Conservation (phyloP, 64 coral and sea anemone genomes). For the Porites australiensis region DNA sequence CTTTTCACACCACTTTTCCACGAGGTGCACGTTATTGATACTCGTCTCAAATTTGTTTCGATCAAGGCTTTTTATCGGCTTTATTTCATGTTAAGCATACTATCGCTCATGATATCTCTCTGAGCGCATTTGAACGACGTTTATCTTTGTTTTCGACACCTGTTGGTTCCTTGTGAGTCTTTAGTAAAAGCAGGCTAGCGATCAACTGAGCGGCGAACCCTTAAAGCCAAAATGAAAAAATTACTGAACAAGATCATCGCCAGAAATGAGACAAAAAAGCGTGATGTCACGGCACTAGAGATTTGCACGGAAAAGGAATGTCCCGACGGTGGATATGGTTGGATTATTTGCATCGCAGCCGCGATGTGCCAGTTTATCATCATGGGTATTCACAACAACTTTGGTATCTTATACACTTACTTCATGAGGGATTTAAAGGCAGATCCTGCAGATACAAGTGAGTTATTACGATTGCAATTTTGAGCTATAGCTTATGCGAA, state of each 20-base stretch:
- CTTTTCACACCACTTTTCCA: no score
- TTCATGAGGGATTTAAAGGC: slow-evolving; percentile 36
- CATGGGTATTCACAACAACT: slow-evolving; percentile 59
- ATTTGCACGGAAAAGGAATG: background rate
- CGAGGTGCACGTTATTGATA: no score
- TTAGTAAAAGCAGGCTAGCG: no score
- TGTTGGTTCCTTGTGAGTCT: no score
- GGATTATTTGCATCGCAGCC: slow-evolving; percentile 36
- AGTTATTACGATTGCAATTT: background rate
- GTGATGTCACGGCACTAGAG: background rate
- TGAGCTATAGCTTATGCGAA: no score
- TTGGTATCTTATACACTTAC: slow-evolving; percentile 46
- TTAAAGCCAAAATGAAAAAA: background rate
- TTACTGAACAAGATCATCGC: background rate
- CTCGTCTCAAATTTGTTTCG: no score
- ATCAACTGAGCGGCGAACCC: no score
- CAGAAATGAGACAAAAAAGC: background rate
- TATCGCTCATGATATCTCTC: no score
- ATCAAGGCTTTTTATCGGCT: no score
- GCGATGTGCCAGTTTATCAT: slow-evolving; percentile 43
- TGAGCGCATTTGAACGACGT: no score
- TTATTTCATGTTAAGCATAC: no score
- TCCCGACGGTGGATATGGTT: slow-evolving; percentile 61
- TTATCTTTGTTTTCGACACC: no score
- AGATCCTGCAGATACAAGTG: slow-evolving; percentile 40